Evolutionary conservation across 2,888 invertebrate species (phyloP), one percentile per base, ranked within the genome.

Genomic region (Rotaria socialis): DNA sequence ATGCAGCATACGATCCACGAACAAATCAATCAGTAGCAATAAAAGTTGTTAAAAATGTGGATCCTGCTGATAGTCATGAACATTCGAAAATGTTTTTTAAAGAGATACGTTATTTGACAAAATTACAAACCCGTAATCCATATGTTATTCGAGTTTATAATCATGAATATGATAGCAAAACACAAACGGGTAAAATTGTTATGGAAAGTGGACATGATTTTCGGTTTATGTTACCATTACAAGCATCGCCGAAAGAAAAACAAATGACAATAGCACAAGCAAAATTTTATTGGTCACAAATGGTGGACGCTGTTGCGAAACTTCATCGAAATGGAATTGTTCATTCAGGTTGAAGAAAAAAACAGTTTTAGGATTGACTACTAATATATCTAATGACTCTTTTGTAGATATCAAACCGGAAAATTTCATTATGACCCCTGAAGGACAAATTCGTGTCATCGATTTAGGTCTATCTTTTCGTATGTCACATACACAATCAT

Each of bases 131-230:
- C 22, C 50, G 56, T 24, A 55, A 52, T 52, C 84, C 56, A 22
- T 56, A 84, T 56, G 56, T 84, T 55, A 56, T 56, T 22, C 52
- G 84, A 19, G 56, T 84, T 47, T 84, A 52, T 35, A 56, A 84
- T 84, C 56, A 84, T 55, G 84, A 84, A 35, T 55, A 47, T 55
- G 84, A 84, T 41, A 41, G 19, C 0, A 35, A 41, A 52, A 56
- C 52, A 55, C 52, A 55, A 56, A 55, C 52, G 35, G 84, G 84
- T 35, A 84, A 84, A 84, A 84, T 84, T 55, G 84, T 84, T 55
- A 84, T 84, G 84, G 84, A 84, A 84, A 55, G 11, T 35, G 84
- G 84, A 52, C 52, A 52, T 27, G 84, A 84, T 84, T 84, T 84
- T 56, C 52, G 84, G 11, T 84, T 56, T 84, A 52, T 84, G 52